These are phyloP conservation scores for Lagopus muta DNA, from an alignment of 2,113 vertebrate genomes.

Conservation along the genomic window DNA sequence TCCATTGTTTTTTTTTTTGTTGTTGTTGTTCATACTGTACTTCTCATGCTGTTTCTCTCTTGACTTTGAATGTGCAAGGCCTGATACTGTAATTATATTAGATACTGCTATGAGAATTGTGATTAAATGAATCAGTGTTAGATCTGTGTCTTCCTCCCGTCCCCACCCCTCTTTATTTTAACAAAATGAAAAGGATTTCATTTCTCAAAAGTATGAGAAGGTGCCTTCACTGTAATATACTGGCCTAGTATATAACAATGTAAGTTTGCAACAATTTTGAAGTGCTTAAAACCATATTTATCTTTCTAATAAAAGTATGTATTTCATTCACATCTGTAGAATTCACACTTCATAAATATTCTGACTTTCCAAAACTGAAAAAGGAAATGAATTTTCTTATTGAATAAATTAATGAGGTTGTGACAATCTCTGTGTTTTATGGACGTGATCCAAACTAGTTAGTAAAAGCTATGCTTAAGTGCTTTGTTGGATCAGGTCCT, in stretches of 20 bases:
- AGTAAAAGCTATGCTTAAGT: constrained; percentile 26
- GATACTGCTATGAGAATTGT: neutral
- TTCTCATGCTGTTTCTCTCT: neutral
- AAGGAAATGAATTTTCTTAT: neutral
- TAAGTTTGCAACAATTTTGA: neutral
- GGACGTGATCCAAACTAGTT: neutral
- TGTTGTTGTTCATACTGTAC: neutral
- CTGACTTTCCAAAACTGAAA: neutral
- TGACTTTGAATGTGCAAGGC: neutral
- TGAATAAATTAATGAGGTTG: neutral
- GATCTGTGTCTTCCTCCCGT: neutral
- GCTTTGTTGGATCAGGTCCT: constrained; percentile 27
- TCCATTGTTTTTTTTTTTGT: neutral
- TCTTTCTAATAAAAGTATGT: neutral
- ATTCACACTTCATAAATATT: neutral
- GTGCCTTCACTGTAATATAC: neutral
- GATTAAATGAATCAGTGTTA: neutral
- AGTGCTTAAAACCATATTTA: neutral
- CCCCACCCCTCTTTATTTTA: neutral
- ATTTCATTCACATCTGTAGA: neutral
- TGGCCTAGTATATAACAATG: neutral
- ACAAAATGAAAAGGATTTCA: neutral
- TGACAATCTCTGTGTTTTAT: neutral
- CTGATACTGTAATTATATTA: neutral
- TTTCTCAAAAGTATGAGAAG: neutral